phyloP scores from a whole-genome alignment of 2,113 vertebrate species.

The Alces alces region DNA sequence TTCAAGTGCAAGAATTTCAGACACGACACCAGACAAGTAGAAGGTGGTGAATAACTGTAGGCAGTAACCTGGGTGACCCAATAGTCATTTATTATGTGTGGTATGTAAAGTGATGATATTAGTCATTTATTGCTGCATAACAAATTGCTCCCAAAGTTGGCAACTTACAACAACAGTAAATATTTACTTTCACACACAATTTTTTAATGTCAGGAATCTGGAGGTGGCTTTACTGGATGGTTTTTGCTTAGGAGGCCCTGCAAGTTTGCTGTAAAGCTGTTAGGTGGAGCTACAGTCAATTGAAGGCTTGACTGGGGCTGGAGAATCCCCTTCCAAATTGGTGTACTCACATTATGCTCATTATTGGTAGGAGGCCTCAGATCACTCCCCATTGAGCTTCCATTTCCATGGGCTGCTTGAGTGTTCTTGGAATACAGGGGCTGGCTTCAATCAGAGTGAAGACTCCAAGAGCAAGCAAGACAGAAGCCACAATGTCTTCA shows the following conservation, averaged over 20 bases:
- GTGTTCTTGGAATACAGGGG: background rate
- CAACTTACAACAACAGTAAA: background rate
- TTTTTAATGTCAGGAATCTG: background rate
- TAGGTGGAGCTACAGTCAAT: background rate
- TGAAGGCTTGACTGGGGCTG: background rate
- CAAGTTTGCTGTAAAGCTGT: background rate
- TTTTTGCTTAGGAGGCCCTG: background rate
- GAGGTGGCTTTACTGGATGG: background rate
- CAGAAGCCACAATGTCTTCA: background rate
- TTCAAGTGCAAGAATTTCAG: background rate
- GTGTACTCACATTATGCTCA: background rate
- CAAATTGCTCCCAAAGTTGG: background rate
- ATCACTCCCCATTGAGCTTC: background rate
- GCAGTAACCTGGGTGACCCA: background rate
- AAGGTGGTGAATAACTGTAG: background rate
- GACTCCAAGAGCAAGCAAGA: background rate
- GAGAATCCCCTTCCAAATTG: background rate
- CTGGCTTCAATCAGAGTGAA: background rate
- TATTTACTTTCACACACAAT: background rate
- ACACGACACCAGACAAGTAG: background rate
- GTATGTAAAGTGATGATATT: background rate
- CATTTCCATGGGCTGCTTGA: background rate
- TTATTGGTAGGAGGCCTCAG: background rate
- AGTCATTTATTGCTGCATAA: background rate
- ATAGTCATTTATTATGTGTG: background rate